Base-by-base conservation (phyloP, 2,888 invertebrate genomes). In the Embidobia sp. region DNA sequence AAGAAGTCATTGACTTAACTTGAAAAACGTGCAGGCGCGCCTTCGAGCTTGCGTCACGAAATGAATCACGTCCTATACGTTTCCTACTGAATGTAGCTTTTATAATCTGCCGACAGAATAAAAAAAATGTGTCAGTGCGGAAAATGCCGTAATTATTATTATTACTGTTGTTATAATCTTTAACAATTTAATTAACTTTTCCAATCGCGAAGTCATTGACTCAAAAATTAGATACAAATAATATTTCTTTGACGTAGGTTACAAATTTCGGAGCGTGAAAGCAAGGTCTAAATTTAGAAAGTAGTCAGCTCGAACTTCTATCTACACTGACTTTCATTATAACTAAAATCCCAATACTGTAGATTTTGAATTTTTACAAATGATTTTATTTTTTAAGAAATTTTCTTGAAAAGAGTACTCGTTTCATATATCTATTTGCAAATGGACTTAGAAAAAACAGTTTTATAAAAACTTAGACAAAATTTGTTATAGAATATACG, bases 221-320 rank as follows among this genome's bases (percentile, higher is more conserved):
- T 19, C n/a, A 40, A 40, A 63, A 49, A 49, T 18, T 22, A 22
- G 19, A 8, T 19, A 29, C 18, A 11, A 48, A 37, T 49, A 63
- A 59, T n/a, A n/a, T 44, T 13, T 35, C 13, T 16, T 42, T 13
- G 29, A 44, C 66, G 64, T 76, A 77, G 44, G 53, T 53, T 64
- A 66, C 69, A 77, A 81, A 79, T 78, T 61, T 75, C 27, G 51
- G 82, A 78, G 73, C 79, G 85, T 81, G 84, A 85, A 85, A 85
- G 84, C 82, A 80, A 81, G 79, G 81, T 84, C 85, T 85, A 86
- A 86, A 85, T 85, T 86, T 86, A 86, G 86, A 86, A 86, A 85
- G 85, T 84, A 79, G 79, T 77, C 79, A 77, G 81, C 76, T 77
- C 78, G 77, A 73, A 26, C 80, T 44, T 81, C 78, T 75, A 67